Base-by-base conservation (phyloP, 2,797 vertebrate genomes). In the Leptodactylus fallax region DNA sequence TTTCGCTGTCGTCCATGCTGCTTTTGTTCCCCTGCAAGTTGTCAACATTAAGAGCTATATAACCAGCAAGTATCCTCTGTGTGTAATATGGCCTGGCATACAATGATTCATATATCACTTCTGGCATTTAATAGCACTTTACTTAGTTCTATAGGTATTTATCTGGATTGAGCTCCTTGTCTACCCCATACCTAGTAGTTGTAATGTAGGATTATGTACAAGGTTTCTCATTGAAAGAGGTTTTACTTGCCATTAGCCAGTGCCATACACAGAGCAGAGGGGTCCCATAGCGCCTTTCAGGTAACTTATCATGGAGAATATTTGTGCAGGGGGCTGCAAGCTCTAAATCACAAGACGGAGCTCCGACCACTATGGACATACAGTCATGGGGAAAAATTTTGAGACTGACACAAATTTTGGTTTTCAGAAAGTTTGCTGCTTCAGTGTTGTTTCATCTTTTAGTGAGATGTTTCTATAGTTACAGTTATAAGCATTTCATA, bases 171-270 rank as follows among this genome's bases (percentile, higher is more conserved):
- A 65, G 63, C 63, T 65, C 23, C 63, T 25, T n/a, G 23, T 65
- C 11, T 65, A 25, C 25, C 63, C n/a, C 63, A 23, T 65, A 65
- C 63, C 63, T 65, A 65, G 63, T 65, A 25, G n/a, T 65, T 25
- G 63, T 65, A 65, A 65, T 65, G 25, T 25, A 65, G 63, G n/a
- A 65, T 65, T 65, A 65, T 65, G n/a, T 65, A n/a, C n/a, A 25
- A 25, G 63, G 11, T 23, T 25, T 23, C 63, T 23, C 10, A 23
- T 65, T 23, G n/a, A 65, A 65, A 65, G 23, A 65, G 23, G 12
- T 23, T 63, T 63, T 63, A n/a, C 61, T 7, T 63, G 61, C 21
- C 61, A 63, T n/a, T 36, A 36, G 21, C 61, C 21, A 63, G 21
- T 8, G 6, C 61, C 0, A n/a, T 23, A 11, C 23, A 65, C 63